phyloP scores from a whole-genome alignment of 1,140 invertebrate species.

The Triops longicaudatus region DNA sequence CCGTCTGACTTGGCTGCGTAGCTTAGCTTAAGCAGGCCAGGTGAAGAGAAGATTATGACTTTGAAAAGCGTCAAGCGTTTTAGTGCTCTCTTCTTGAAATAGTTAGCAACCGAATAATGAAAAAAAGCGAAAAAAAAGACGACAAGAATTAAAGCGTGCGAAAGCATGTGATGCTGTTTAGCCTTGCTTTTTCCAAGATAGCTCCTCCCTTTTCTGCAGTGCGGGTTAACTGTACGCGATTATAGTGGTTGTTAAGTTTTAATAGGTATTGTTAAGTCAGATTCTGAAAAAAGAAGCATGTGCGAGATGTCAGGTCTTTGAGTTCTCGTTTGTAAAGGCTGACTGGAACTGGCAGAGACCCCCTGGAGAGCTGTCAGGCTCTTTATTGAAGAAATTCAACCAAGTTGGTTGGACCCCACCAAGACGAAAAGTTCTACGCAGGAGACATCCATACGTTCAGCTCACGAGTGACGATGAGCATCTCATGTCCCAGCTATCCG shows the following conservation, averaged over 20 bases:
- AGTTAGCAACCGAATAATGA: not conserved
- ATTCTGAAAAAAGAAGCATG: not conserved
- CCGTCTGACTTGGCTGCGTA: not conserved
- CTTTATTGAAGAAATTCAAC: conserved; percentile 1
- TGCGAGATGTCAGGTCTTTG: not conserved
- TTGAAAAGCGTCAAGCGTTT: not conserved
- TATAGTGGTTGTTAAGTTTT: not conserved
- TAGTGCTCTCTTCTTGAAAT: not conserved
- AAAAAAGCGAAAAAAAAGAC: not conserved
- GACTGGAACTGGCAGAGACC: conserved; percentile 1
- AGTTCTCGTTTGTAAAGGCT: conserved; percentile 1
- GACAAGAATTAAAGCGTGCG: not conserved
- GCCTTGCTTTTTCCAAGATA: too few species aligned
- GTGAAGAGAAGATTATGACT: conserved; percentile 12
- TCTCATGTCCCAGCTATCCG: conserved; percentile 2
- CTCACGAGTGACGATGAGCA: conserved; percentile 14
- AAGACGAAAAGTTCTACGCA: not conserved
- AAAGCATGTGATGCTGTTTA: too few species aligned
- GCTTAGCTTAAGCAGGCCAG: not conserved
- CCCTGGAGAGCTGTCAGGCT: conserved; percentile 13
- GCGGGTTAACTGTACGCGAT: too few species aligned
- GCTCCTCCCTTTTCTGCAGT: too few species aligned
- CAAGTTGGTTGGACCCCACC: conserved; percentile 10
- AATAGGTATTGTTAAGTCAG: not conserved
- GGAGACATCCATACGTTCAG: not conserved